Conservation (phyloP, 92 coral and sea anemone genomes). For the Porites lobata region DNA sequence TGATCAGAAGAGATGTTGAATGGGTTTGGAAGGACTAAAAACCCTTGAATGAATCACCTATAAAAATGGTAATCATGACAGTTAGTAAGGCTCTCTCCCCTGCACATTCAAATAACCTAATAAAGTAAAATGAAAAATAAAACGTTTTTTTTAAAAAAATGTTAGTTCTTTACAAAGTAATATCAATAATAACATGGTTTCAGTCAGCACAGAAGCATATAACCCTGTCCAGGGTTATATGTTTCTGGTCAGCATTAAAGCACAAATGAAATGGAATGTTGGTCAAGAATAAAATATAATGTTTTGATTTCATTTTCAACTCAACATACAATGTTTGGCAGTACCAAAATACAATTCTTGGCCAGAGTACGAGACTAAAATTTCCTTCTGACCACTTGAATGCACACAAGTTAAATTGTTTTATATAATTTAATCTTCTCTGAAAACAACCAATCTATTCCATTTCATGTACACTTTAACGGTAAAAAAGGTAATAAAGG, state of each 20-base stretch:
- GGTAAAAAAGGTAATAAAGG: background rate
- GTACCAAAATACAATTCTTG: no score
- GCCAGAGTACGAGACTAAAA: no score
- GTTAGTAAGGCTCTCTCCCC: background rate
- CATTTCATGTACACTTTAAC: background rate
- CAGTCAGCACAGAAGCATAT: no score
- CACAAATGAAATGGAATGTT: conserved; percentile 3
- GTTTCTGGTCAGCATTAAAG: background rate
- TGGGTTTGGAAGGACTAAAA: conserved; percentile 23
- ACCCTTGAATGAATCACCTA: conserved; percentile 19
- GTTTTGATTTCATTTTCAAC: no score
- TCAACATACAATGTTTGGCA: no score
- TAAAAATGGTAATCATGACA: conserved; percentile 13
- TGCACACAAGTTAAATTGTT: background rate
- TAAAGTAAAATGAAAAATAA: background rate
- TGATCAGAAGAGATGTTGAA: background rate
- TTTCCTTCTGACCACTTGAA: background rate
- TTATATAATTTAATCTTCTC: background rate
- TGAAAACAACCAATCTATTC: background rate
- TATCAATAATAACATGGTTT: background rate
- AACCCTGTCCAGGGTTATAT: no score
- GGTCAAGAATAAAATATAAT: background rate
- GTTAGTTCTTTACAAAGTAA: no score
- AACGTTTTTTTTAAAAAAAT: background rate
- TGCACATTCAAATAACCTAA: background rate